Evolutionary conservation across 2,797 vertebrate species (phyloP), one percentile per base, ranked within the genome.

Genomic region (Phoxinus dragarum): DNA sequence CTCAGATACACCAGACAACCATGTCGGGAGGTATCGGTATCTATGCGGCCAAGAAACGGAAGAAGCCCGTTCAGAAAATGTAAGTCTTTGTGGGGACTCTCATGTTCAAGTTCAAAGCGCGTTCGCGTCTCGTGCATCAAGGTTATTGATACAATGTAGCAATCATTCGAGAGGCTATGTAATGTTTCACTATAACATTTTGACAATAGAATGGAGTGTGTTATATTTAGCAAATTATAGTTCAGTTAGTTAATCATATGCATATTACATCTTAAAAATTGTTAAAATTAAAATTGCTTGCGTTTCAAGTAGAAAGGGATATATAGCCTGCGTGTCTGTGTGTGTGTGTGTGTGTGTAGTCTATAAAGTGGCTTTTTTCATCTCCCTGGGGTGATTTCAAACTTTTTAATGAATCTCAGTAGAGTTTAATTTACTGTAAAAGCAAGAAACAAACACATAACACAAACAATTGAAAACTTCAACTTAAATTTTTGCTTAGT

Each of bases 41-140:
- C 3, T 96, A 96, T 87, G 95, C 95, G 0, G 93, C 84, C 34
- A 96, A 95, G 92, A 96, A 95, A 91, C 93, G 95, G 88, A 96
- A 96, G 94, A 96, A 95, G 93, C 95, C 95, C 73, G 93, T 95
- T 27, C 95, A 95, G 93, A 96, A 96, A 94, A 92, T 94, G 95
- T 96, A 88, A 95, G 95, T 94, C 66, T 75, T 42, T 69, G 44
- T 44, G 44, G 1, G 6, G 34, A 27, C 3, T 59, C 27, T 82
- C 77, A 64, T 27, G 82, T 61, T 84, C 84, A 75, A 86, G 80
- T 85, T 85, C 31, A 80, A 64, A 64, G 40, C 75, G 49, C 84
- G 79, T 71, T n/a, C 42, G 9, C 23, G 59, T 75, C 59, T 54
- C 17, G 69, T 74, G 77, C 59, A 54, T 31, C 56, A 68, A 81